Conservation (phyloP, 2,113 vertebrate species). For the Scomber japonicus region DNA sequence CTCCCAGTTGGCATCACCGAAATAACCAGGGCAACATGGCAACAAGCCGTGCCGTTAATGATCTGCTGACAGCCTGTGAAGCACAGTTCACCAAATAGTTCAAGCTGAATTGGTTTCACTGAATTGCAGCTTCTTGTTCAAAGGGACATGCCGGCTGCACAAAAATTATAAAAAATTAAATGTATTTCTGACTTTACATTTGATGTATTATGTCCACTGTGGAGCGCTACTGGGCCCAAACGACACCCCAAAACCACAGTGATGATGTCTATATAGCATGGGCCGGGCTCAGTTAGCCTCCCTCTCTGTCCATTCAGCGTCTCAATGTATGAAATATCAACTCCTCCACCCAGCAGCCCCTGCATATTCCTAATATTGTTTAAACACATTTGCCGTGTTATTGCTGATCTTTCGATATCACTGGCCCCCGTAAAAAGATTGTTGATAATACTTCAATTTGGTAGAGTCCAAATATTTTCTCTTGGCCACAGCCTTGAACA, state of each 20-base stretch:
- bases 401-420: conserved; percentile 77
- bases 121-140: conserved; percentile 45
- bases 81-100: conserved; percentile 48
- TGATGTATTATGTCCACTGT: conserved; percentile 53
- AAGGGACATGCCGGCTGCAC: conserved; percentile 26
- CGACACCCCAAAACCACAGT: conserved; percentile 39
- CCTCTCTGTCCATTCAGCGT: conserved; percentile 42
- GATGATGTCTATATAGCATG: conserved; percentile 43
- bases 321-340: conserved; percentile 63
- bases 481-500: conserved; percentile 81
- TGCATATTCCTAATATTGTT: conserved; percentile 66
- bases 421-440: conserved; percentile 75
- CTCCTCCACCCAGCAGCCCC: conserved; percentile 55
- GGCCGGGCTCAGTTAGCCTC: conserved; percentile 19
- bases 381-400: conserved; percentile 73
- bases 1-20: conserved; percentile 55
- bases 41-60: conserved; percentile 50
- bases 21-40: conserved; percentile 56
- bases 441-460: conserved; percentile 84
- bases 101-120: conserved; percentile 38
- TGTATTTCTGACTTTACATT: conserved; percentile 38
- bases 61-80: conserved; percentile 70
- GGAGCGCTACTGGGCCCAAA: conserved; percentile 28
- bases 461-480: conserved; percentile 85
- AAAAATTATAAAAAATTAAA: conserved; percentile 42